A percentile compares a stretch with the other conserved stretches of the same genome.
These are phyloP conservation scores for Labrus mixtus DNA, from an alignment of 2,113 vertebrate species.

Conservation along the genomic window DNA sequence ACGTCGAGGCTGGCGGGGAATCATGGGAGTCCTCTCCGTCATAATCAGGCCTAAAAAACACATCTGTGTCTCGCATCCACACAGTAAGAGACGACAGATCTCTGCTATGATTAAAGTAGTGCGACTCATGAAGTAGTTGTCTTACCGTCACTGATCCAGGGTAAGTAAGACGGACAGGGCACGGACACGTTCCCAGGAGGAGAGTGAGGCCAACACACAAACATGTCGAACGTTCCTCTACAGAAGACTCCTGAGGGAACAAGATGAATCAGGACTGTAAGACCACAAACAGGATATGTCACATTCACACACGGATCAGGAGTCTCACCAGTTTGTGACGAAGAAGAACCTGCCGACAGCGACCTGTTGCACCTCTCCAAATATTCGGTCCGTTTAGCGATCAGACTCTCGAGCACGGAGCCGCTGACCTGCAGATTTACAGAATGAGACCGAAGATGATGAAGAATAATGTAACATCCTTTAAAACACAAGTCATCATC, in stretches of 20 bases:
- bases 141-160: conserved; percentile 88
- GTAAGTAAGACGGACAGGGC: conserved; percentile 92
- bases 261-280: conserved; percentile 1
- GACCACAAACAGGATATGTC: background rate
- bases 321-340: conserved; percentile 80
- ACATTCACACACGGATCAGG: background rate
- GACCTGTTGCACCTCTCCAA: conserved; percentile 87
- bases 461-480: too few relatives aligned
- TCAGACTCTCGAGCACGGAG: conserved; percentile 87
- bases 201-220: conserved; percentile 94
- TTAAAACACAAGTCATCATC: too few relatives aligned
- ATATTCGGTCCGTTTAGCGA: conserved; percentile 87
- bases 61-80: too few relatives aligned
- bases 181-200: conserved; percentile 92
- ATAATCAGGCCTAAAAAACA: too few relatives aligned
- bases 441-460: background rate
- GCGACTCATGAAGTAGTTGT: background rate
- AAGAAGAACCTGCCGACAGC: conserved; percentile 65
- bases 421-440: conserved; percentile 81
- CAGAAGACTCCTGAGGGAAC: conserved; percentile 86
- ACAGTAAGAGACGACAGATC: too few relatives aligned
- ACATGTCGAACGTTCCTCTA: conserved; percentile 90
- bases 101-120: too few relatives aligned
- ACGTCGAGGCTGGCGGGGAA: too few relatives aligned
- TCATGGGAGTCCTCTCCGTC: too few relatives aligned